Evolutionary conservation across 2,888 invertebrate species (phyloP).

Genomic region (Podabrus alpinus): DNA sequence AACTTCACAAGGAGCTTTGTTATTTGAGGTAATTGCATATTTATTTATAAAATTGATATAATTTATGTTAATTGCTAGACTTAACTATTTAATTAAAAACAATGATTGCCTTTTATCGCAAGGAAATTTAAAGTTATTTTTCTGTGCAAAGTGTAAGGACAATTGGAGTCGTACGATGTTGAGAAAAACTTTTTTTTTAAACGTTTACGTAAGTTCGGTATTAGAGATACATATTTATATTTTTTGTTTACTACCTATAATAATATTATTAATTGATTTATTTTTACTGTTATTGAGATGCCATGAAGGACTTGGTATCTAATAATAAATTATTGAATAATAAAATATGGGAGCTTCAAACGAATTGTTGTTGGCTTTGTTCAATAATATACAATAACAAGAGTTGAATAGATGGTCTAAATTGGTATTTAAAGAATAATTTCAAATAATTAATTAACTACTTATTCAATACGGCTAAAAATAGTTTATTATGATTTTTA

Average conservation of each 20-base stretch:
- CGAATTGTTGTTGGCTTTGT: background rate
- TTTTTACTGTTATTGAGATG: background rate
- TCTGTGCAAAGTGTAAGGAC: background rate
- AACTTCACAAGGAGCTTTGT: background rate
- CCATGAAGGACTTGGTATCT: background rate
- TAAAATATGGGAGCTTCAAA: background rate
- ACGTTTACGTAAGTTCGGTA: background rate
- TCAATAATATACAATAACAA: background rate
- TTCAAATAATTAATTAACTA: background rate
- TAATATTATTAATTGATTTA: background rate
- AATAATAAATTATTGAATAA: background rate
- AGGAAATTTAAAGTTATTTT: background rate
- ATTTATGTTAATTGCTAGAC: too few relatives aligned
- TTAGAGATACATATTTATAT: too few relatives aligned
- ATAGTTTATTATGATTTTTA: background rate
- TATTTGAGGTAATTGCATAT: background rate
- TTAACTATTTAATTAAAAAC: background rate
- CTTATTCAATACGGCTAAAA: background rate
- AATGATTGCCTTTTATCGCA: background rate
- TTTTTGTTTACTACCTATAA: background rate
- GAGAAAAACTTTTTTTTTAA: background rate
- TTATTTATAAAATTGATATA: too few relatives aligned
- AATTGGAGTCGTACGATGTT: background rate
- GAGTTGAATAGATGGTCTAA: background rate
- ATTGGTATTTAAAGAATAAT: background rate